Percentiles rank a stretch among this genome's conserved stretches.
Conservation (phyloP, 2,888 invertebrate genomes). For the Tuberolachnus salignus region DNA sequence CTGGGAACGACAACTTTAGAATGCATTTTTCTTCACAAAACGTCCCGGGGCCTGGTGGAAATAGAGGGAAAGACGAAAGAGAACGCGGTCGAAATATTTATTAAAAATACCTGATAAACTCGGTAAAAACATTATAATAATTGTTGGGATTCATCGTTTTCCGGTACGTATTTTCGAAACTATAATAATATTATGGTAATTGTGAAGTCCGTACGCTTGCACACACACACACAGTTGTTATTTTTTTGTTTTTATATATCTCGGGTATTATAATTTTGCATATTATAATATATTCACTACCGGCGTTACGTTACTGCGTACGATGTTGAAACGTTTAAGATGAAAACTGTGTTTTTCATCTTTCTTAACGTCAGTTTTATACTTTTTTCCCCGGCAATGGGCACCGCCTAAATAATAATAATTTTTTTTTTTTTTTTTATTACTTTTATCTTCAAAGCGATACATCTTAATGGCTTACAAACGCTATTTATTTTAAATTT, state of each 20-base stretch:
- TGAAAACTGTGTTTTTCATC: constrained; percentile 25
- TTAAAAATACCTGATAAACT: not conserved
- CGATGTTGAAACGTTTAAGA: constrained; percentile 26
- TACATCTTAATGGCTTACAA: constrained; percentile 37
- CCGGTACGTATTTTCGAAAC: not conserved
- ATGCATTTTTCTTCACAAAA: constrained; percentile 10
- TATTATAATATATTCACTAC: constrained; percentile 20
- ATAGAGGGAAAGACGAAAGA: too few relatives aligned
- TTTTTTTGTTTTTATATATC: constrained; percentile 29
- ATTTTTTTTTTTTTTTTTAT: constrained; percentile 39
- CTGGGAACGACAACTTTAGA: not conserved
- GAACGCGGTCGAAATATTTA: constrained; percentile 13
- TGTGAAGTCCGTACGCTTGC: not conserved
- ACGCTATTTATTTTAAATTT: constrained; percentile 50
- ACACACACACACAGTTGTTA: not conserved
- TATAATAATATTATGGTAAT: too few relatives aligned
- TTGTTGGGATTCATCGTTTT: constrained; percentile 1
- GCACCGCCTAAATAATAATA: not conserved
- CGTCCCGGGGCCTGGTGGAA: not conserved
- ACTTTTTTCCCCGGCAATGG: constrained; percentile 24
- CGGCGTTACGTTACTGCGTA: not conserved
- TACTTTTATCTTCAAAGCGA: constrained; percentile 55
- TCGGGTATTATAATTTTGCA: constrained; percentile 26
- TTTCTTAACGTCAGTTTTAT: constrained; percentile 25
- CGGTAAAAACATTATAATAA: not conserved